These are phyloP conservation scores for Fabriciana adippe DNA, from an alignment of 2,888 invertebrate genomes.

Conservation along the genomic window DNA sequence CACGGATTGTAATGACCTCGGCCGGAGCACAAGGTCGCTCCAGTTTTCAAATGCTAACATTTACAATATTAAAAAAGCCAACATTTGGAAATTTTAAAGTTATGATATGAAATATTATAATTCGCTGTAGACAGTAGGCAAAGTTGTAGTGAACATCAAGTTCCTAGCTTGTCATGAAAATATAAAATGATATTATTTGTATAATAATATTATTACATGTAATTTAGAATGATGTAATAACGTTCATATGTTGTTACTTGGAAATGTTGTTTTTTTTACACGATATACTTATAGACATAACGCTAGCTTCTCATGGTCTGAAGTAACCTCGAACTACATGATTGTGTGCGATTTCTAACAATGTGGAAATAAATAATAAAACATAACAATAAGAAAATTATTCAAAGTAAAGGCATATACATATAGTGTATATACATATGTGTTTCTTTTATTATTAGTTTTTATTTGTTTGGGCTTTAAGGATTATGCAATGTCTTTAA, in stretches of 20 bases:
- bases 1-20: slow-evolving; percentile 34
- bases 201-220: slow-evolving; percentile 14
- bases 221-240: slow-evolving; percentile 27
- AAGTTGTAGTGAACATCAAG: background rate
- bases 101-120: background rate
- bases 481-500: no score
- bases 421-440: background rate
- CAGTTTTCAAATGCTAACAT: slow-evolving; percentile 19
- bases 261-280: slow-evolving; percentile 24
- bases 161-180: background rate
- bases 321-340: slow-evolving; percentile 24
- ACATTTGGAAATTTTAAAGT: background rate
- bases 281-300: slow-evolving; percentile 17
- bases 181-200: slow-evolving; percentile 4
- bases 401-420: background rate
- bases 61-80: background rate
- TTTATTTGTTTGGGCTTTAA: no score
- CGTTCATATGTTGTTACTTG: slow-evolving; percentile 24
- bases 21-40: slow-evolving; percentile 30
- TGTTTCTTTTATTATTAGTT: background rate
- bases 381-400: slow-evolving; percentile 3
- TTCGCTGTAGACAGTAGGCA: background rate
- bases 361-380: slow-evolving; percentile 23
- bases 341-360: slow-evolving; percentile 26
- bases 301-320: slow-evolving; percentile 30